Base-by-base conservation (phyloP, 1,140 invertebrate species). In the Chrysopa pallens region DNA sequence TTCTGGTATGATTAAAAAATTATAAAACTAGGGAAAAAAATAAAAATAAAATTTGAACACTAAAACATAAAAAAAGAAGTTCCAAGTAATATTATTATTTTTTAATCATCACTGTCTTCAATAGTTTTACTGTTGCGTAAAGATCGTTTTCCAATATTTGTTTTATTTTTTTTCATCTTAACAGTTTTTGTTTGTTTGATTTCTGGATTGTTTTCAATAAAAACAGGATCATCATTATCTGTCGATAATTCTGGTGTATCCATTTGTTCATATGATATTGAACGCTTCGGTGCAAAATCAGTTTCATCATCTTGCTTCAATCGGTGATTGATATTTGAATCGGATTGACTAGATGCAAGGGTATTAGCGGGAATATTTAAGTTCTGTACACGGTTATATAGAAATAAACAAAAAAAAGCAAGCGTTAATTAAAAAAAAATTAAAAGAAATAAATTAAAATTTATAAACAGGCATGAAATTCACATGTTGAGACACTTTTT, bases 371-470 rank as follows among this genome's bases (percentile, higher is more conserved):
- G 29, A 11, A 41, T 31, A 33, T 31, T 42, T 36, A 42, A 31
- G 38, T 37, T n/a, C 27, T 29, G 17, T 39, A 39, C 42, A 42
- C 39, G 40, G 41, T 46, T 28, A 29, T 44, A 44, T 11, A 47
- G 37, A 43, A 47, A 40, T 36, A 47, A 41, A 37, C 37, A 35
- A 23, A 23, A 23, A n/a, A 23, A 23, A 23, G 17, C 17, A 38
- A 47, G 40, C 43, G 29, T 38, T 47, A 27, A 28, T 40, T 29
- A 41, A 11, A 37, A 40, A 29, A 29, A n/a, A 17, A 47, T 36
- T 27, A 44, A 38, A 47, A 44, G n/a, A n/a, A n/a, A n/a, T n/a
- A n/a, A 42, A 42, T 12, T 14, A 41, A 40, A 40, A 33, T 38
- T 9, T n/a, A 11, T n/a, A 33, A 35, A 35, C 13, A 33, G n/a